phyloP scores from a whole-genome alignment of 2,113 vertebrate species.

The Psephotus haematonotus region DNA sequence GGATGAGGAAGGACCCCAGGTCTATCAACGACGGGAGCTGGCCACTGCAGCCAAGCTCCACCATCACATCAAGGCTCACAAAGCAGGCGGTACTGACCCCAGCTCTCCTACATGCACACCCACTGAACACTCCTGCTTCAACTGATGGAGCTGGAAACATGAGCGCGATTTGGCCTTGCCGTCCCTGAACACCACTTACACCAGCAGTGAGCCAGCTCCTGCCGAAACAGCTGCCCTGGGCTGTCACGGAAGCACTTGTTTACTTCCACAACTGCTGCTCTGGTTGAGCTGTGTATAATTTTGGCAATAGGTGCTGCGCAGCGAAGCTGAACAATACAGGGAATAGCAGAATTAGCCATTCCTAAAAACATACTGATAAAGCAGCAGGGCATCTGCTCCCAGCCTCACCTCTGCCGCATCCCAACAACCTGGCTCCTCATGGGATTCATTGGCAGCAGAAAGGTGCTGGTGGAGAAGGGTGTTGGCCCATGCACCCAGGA shows the following conservation, averaged over 20 bases:
- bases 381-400: background rate
- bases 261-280: background rate
- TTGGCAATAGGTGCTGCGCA: background rate
- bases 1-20: background rate
- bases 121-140: background rate
- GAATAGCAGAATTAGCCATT: background rate
- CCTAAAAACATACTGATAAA: accelerated
- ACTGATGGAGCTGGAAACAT: background rate
- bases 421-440: accelerated
- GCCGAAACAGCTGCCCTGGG: accelerated
- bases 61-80: background rate
- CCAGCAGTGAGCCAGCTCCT: background rate
- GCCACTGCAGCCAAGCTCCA: background rate
- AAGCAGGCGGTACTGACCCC: accelerated
- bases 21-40: background rate
- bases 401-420: background rate
- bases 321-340: background rate
- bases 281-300: background rate
- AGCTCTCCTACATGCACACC: accelerated
- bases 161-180: too few species aligned
- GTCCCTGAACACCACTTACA: accelerated
- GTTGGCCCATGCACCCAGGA: too few species aligned
- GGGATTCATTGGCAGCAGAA: background rate
- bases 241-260: accelerated
- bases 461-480: background rate